Base-by-base conservation (phyloP, 1,140 invertebrate genomes). In the Phenacoccus solenopsis region DNA sequence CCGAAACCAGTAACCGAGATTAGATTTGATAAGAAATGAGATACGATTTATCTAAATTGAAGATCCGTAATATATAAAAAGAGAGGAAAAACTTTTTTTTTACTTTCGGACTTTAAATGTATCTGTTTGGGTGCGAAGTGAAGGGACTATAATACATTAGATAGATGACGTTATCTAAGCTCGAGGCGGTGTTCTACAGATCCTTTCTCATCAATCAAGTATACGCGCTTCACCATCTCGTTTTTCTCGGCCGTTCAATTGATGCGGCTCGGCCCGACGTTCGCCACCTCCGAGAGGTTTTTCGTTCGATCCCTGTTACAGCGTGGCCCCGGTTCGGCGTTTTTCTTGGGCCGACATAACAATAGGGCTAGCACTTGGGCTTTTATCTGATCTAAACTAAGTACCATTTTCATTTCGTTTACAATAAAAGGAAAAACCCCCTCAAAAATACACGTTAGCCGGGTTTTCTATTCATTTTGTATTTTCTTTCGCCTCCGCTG, bases 41-140 rank as follows among this genome's bases (percentile, higher is more conserved):
- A 49, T 49, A 49, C 38, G 38, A 49, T 49, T 49, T 49, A 49
- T 49, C 38, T 49, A 49, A 49, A 49, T 49, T 49, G 38, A 49
- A 49, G 38, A 49, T 49, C 38, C 38, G 38, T 49, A 49, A 49
- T 49, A 49, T 49, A 49, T 49, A 49, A 49, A 49, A 49, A 49
- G 16, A 49, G 38, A 16, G 20, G 20, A 49, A 49, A 49, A n/a
- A 9, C 16, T 49, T 49, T 49, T 49, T 49, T 49, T 49, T 49
- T n/a, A n/a, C n/a, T n/a, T n/a, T 49, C 20, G 38, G 38, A 49
- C 38, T 10, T 49, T 49, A 49, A 49, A 49, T n/a, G 38, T 49
- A 49, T 49, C 38, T 49, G 38, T 49, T 49, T 49, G 38, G 38
- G 38, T 49, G 38, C 38, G 38, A 49, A 49, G 38, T n/a, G 20